Evolutionary conservation across 2,888 invertebrate genomes (phyloP), one percentile per base, ranked within the genome.

Genomic region (Belgica antarctica): DNA sequence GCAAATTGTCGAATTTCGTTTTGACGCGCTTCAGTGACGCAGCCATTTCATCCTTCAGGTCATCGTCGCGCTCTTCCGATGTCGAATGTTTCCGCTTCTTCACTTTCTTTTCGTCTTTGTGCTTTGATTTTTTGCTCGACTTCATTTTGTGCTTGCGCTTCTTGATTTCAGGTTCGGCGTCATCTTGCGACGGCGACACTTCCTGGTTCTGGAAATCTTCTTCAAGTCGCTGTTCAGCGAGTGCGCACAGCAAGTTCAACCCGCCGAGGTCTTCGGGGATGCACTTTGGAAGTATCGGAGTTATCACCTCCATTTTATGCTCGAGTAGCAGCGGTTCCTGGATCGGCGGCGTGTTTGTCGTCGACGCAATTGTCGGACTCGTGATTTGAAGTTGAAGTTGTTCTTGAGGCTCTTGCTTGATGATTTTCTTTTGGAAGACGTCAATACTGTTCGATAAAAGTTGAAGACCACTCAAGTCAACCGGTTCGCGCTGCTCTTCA

Each of bases 361-460:
- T 70, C 12, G 71, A 47, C 1, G 70, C 65, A 57, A 61, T 62
- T 52, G 68, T 47, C 68, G 71, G 71, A 71, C 71, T 76, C 72
- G 78, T 77, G 2, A 72, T 71, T 10, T 75, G 75, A 5, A 31
- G 5, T 31, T 31, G n/a, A 73, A 75, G n/a, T 70, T 73, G 72
- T 5, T 73, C 73, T 7, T 72, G 31, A 7, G 73, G 73, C 70
- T 79, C 77, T 72, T 78, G 77, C 62, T 79, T 80, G 7, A 82
- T 81, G 19, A 72, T 63, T 62, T 75, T 76, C 62, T 72, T 73
- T 19, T 76, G 77, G 74, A 89, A 87, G 74, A 90, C 90, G 70
- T 89, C 90, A 71, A 93, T 92, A 76, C 92, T 92, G 75, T 92
- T 92, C 0, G 92, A 92, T 24, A 93, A 78, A 46, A 93, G 79